Conservation (phyloP, 2,888 invertebrate genomes). For the Drosophila peninsularis region DNA sequence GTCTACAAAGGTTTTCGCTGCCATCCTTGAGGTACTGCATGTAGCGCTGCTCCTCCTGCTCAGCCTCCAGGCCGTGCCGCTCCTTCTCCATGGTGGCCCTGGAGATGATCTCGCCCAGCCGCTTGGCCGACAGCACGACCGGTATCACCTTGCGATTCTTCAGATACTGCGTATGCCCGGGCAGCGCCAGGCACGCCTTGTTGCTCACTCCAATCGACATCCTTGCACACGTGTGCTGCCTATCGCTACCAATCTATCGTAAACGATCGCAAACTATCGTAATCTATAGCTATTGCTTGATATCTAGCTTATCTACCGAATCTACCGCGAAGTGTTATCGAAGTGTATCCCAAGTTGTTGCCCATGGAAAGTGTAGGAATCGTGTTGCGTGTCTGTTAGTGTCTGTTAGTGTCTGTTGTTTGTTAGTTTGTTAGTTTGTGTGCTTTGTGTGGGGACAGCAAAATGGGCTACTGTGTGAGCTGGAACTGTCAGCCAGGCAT, state of each 20-base stretch:
- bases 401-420: conserved; percentile 1
- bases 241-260: neutral
- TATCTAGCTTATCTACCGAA: neutral
- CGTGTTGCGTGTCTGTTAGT: too few species aligned
- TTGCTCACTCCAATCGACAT: too few species aligned
- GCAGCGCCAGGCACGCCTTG: too few species aligned
- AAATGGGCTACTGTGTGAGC: too few species aligned
- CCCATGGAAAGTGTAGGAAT: neutral
- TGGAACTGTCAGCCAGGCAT: too few species aligned
- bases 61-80: neutral
- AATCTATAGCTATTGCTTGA: too few species aligned
- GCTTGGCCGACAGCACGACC: neutral
- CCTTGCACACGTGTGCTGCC: neutral
- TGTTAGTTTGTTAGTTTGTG: neutral
- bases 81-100: conserved; percentile 1
- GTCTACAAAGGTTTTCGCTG: conserved; percentile 33
- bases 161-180: neutral
- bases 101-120: neutral
- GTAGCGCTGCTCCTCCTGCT: conserved; percentile 55
- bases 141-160: neutral
- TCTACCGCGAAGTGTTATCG: neutral
- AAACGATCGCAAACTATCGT: too few species aligned
- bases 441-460: too few species aligned
- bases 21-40: conserved; percentile 56
- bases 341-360: neutral